phyloP scores from a whole-genome alignment of 2,113 vertebrate species.

The Limnothrissa miodon region DNA sequence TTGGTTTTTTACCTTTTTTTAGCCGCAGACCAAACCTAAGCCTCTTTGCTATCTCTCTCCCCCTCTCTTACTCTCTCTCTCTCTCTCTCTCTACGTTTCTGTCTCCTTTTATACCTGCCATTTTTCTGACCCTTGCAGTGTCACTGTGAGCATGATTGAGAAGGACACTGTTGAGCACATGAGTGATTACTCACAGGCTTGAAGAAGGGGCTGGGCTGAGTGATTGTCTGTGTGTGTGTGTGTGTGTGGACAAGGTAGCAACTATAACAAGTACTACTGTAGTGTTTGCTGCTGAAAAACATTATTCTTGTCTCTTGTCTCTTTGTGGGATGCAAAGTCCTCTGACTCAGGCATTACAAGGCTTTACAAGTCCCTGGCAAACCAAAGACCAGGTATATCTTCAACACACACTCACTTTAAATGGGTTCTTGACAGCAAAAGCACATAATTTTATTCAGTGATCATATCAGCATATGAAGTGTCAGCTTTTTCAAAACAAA shows the following conservation, averaged over 20 bases:
- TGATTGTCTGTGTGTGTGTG: background rate
- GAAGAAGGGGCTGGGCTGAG: slow-evolving; percentile 28
- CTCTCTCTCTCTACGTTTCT: background rate
- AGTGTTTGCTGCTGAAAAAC: no score
- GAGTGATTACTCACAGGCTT: slow-evolving; percentile 29
- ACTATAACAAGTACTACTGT: background rate
- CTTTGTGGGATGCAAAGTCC: no score
- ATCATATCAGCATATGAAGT: background rate
- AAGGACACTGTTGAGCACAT: background rate
- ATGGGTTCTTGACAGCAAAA: background rate
- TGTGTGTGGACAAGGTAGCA: background rate
- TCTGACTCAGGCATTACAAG: no score
- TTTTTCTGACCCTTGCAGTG: slow-evolving; percentile 24
- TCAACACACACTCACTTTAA: no score
- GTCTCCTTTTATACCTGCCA: background rate
- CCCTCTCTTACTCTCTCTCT: background rate
- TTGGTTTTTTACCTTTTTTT: slow-evolving; percentile 26
- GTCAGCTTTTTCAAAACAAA: background rate
- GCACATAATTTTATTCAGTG: background rate
- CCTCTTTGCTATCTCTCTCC: slow-evolving; percentile 19
- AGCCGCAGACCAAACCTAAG: background rate
- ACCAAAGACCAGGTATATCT: background rate
- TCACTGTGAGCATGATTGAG: slow-evolving; percentile 28
- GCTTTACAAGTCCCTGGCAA: background rate
- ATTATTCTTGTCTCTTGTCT: no score